phyloP scores from a whole-genome alignment of 1,140 invertebrate genomes.

The Sminthurides bifidus region DNA sequence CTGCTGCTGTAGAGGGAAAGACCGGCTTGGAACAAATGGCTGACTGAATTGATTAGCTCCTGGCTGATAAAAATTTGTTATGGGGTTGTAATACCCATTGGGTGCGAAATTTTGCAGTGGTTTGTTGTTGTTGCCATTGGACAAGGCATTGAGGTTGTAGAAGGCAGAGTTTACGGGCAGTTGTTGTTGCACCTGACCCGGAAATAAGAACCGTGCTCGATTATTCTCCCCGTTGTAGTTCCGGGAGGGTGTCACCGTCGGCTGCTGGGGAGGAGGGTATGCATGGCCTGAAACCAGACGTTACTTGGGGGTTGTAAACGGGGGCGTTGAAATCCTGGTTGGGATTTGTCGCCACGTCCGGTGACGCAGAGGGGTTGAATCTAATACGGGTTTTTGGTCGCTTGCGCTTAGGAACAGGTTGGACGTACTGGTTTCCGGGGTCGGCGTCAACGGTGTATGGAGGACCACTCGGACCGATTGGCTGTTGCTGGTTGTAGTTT shows the following conservation, averaged over 20 bases:
- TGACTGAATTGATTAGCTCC: background rate
- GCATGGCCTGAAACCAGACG: background rate
- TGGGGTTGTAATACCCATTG: conserved; percentile 28
- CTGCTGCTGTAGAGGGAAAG: background rate
- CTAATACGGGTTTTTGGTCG: no score
- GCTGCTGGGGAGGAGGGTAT: background rate
- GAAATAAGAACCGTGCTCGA: conserved; percentile 12
- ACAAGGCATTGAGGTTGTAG: background rate
- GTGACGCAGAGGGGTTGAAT: no score
- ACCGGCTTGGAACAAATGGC: conserved; percentile 11
- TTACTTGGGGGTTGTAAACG: background rate
- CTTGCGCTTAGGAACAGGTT: no score
- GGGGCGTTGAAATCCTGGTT: no score
- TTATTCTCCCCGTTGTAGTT: background rate
- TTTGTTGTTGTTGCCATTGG: conserved; percentile 2
- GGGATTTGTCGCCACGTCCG: no score
- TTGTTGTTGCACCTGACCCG: conserved; percentile 15
- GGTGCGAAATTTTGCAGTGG: conserved; percentile 2
- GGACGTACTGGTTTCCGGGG: no score
- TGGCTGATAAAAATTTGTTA: conserved; percentile 26
- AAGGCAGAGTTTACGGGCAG: background rate
- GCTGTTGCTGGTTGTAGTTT: no score
- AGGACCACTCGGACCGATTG: no score
- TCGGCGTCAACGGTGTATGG: no score
- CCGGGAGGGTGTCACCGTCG: background rate